Base-by-base conservation (phyloP, 2,888 invertebrate species). In the Sthenelais limicola region DNA sequence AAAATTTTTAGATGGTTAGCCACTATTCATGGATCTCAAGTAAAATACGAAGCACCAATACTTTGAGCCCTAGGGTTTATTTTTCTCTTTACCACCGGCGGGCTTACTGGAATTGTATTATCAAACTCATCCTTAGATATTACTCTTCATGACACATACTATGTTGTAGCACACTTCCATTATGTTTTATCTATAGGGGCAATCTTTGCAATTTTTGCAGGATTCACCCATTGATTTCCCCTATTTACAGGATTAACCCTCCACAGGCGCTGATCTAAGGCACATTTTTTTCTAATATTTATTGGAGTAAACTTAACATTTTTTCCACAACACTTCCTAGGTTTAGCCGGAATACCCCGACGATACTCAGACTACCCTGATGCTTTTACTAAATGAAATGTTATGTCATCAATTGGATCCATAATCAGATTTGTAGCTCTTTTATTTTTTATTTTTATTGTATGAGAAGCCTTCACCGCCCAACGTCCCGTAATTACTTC, bases 161-260 rank as follows among this genome's bases (percentile, higher is more conserved):
- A 94, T 90, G 93, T 94, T 68, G 93, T 94, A 43, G 93, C 92
- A 3, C 93, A 94, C 87, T 94, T 94, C 82, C 93, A 94, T 85
- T 94, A 94, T 90, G 93, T 94, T 0, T 81, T 94, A 83, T 93
- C 92, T 2, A 93, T 94, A 89, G 93, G 93, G 79, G 93, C 93
- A 2, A 92, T 94, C 82, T 94, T 93, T 67, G 77, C 92, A 51
- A 92, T 94, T 90, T 91, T 94, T 89, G 91, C 90, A 47, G 92
- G 93, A 80, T 90, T 93, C 87, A 89, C 91, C 84, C 91, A 92
- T 79, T 94, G 93, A 91, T 93, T 91, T 48, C 91, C 93, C 0
- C 82, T 92, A 89, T 90, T 93, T 84, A 90, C 91, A 58, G 92
- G 92, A 7, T 77, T 92, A 84, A 87, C 86, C 0, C 70, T 93